These are phyloP conservation scores for Acromyrmex charruanus DNA, from an alignment of 1,140 invertebrate genomes.

Conservation along the genomic window DNA sequence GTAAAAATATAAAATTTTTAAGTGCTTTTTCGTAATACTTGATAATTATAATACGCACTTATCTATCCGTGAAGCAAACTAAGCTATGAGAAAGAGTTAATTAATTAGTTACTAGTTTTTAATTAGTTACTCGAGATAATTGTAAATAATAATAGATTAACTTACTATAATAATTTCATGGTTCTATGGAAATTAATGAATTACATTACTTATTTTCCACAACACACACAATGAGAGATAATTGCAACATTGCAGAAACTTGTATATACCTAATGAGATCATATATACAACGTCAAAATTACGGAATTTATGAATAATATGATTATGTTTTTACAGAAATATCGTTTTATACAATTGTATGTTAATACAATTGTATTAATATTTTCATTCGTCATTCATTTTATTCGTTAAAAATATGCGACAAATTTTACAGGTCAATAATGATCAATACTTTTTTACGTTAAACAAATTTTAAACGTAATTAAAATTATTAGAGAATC, in stretches of 20 bases:
- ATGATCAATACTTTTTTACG: too few relatives aligned
- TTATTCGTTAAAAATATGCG: too few relatives aligned
- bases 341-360: too few relatives aligned
- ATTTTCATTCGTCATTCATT: too few relatives aligned
- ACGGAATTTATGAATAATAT: too few relatives aligned
- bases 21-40: background rate
- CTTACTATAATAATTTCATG: background rate
- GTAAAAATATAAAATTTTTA: slow-evolving; percentile 5
- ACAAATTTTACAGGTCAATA: too few relatives aligned
- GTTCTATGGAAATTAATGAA: background rate
- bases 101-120: background rate
- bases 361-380: too few relatives aligned
- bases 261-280: background rate
- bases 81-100: background rate
- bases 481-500: too few relatives aligned
- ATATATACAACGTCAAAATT: too few relatives aligned
- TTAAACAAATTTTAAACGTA: too few relatives aligned
- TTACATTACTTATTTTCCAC: background rate
- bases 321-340: too few relatives aligned
- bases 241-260: background rate
- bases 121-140: background rate
- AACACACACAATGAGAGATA: background rate
- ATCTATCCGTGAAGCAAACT: background rate
- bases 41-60: background rate
- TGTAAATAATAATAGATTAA: slow-evolving; percentile 24